Evolutionary conservation across 2,888 invertebrate species (phyloP).

Genomic region (Andricus curvator): DNA sequence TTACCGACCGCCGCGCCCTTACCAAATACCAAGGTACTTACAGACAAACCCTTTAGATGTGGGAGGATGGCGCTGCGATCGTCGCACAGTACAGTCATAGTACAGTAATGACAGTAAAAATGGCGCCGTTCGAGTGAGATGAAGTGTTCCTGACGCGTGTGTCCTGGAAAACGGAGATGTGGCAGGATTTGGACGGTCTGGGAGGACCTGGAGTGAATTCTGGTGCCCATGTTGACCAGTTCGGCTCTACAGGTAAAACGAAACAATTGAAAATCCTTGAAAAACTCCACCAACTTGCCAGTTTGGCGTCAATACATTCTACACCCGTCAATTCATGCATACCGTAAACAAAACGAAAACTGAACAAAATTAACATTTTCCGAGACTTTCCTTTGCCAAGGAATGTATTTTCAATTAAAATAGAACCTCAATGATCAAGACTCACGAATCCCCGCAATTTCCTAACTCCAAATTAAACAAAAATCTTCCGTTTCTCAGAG

Average conservation of each 20-base stretch:
- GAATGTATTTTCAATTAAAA: neutral
- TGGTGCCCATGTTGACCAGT: constrained; percentile 73
- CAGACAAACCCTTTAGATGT: no score
- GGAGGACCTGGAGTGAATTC: constrained; percentile 72
- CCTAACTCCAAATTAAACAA: neutral
- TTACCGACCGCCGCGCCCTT: no score
- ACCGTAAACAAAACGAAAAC: constrained; percentile 51
- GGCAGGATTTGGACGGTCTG: constrained; percentile 75
- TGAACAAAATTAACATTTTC: constrained; percentile 46
- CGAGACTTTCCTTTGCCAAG: neutral
- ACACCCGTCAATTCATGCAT: constrained; percentile 47
- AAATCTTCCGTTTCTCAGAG: neutral
- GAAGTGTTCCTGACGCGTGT: constrained; percentile 58
- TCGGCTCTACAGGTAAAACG: constrained; percentile 71
- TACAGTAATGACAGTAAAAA: constrained; percentile 65
- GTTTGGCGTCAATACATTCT: constrained; percentile 46
- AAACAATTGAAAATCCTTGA: constrained; percentile 24
- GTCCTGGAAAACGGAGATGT: constrained; percentile 70
- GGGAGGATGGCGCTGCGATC: no score
- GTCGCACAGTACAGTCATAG: neutral
- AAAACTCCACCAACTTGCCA: constrained; percentile 20
- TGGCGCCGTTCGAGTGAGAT: constrained; percentile 74
- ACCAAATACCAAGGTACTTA: no score
- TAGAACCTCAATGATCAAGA: neutral
- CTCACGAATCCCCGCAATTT: neutral